Percentiles rank a stretch among this genome's conserved stretches.
phyloP scores from a whole-genome alignment of 2,113 vertebrate genomes.

The Origma solitaria region DNA sequence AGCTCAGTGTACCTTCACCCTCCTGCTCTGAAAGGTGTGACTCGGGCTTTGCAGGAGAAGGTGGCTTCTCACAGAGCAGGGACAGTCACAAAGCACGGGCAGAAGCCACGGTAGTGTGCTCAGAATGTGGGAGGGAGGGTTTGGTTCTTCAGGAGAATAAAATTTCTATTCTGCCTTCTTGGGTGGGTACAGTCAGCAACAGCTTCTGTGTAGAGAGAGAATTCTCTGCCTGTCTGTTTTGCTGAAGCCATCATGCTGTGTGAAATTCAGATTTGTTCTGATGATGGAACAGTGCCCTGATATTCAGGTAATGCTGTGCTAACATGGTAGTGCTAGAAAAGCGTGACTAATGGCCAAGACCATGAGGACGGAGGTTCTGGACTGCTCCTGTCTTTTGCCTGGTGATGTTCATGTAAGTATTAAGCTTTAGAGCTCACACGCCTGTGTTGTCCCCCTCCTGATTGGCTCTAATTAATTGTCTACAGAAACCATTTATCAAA shows the following conservation, averaged over 20 bases:
- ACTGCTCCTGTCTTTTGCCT: not conserved
- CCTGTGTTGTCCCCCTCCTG: not conserved
- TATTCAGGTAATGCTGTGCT: not conserved
- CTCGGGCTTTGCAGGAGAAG: not conserved
- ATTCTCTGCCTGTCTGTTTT: not conserved
- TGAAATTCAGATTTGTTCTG: not conserved
- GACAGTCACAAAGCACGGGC: rapidly evolving
- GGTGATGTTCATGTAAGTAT: not conserved
- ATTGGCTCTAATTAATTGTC: not conserved
- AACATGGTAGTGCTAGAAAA: not conserved
- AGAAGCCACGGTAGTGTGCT: rapidly evolving
- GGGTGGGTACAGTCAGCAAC: not conserved
- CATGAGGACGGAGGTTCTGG: not conserved
- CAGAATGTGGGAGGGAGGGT: not conserved
- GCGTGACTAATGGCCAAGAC: not conserved
- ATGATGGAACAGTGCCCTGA: not conserved
- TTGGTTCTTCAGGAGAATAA: not conserved
- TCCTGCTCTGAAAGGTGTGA: not conserved
- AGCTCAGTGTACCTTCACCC: not conserved
- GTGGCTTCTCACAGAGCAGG: not conserved
- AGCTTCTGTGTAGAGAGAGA: not conserved
- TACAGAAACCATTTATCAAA: not conserved
- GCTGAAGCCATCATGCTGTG: not conserved
- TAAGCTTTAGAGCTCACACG: not conserved
- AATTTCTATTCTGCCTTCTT: not conserved